These are phyloP conservation scores for Otolemur garnettii DNA, from an alignment of 2,113 vertebrate species.

Conservation along the genomic window DNA sequence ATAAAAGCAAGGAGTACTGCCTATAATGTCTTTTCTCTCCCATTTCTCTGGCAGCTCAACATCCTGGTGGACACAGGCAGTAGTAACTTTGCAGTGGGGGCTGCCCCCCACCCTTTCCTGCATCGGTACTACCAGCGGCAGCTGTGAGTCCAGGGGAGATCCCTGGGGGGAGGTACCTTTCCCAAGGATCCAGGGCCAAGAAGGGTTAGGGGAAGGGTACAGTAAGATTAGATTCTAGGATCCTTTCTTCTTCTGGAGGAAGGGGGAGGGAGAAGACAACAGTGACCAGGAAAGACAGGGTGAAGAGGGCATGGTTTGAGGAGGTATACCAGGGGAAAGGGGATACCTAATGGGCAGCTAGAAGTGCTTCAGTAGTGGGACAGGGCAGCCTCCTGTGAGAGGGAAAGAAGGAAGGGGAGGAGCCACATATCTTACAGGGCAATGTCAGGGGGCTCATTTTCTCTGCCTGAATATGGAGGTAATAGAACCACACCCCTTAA, in stretches of 20 bases:
- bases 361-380: background rate
- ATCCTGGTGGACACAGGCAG: conserved; percentile 99
- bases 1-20: background rate
- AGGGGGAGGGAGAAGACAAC: background rate
- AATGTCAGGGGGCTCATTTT: background rate
- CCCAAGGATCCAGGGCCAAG: background rate
- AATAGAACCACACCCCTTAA: background rate
- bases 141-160: conserved; percentile 90
- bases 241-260: background rate
- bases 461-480: background rate
- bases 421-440: background rate
- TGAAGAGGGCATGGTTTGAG: background rate
- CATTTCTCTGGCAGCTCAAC: conserved; percentile 91
- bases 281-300: background rate
- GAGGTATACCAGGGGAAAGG: background rate
- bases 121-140: conserved; percentile 96
- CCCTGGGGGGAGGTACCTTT: no score
- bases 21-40: background rate
- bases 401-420: background rate
- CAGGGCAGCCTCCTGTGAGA: background rate
- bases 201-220: background rate
- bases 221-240: background rate
- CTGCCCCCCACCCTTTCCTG: conserved; percentile 96
- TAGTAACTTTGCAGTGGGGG: conserved; percentile 99
- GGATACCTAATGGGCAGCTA: background rate